Evolutionary conservation across 2,797 vertebrate genomes (phyloP), one percentile per base, ranked within the genome.

Genomic region (Acropternis orthonyx): DNA sequence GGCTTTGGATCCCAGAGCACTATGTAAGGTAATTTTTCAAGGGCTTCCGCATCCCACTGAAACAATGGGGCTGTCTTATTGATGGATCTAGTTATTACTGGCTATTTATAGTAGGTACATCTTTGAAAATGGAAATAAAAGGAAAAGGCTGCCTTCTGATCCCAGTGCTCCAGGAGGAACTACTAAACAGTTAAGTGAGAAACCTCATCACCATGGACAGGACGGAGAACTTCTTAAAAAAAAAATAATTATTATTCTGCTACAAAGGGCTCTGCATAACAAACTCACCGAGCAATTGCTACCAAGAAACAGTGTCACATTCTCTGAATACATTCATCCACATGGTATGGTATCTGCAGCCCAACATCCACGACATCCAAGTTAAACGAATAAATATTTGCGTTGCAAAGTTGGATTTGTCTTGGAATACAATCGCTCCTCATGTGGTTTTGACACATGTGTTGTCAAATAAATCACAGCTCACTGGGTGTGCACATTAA

Each of bases 391-490:
- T 30, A 92, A 93, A 83, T 66, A 89, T 83, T 91, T 59, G 95
- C 79, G 32, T 28, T 51, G 87, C 75, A 4, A 58, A 51, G 78
- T 3, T 36, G 75, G 34, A 72, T 85, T 85, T 80, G 61, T 68
- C 87, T 85, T 41, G 91, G 74, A 83, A 85, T 48, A 77, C 4
- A 23, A 66, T 18, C 8, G 3, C 78, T 92, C 56, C 87, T 89
- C 84, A 13, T 73, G 91, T 30, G 92, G 88, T 58, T 93, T 81
- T 37, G 68, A 83, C 91, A 88, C 34, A 61, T 58, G 49, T 32
- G 71, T 43, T 73, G 85, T 83, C 96, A 92, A 95, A 95, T 92
- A 87, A 83, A 93, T 88, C 88, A 77, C 34, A 26, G 30, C 61
- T 67, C 71, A 9, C 66, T 46, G 85, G 68, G 82, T 34, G 68